Base-by-base conservation (phyloP, 2,113 vertebrate species). In the Aix galericulata region DNA sequence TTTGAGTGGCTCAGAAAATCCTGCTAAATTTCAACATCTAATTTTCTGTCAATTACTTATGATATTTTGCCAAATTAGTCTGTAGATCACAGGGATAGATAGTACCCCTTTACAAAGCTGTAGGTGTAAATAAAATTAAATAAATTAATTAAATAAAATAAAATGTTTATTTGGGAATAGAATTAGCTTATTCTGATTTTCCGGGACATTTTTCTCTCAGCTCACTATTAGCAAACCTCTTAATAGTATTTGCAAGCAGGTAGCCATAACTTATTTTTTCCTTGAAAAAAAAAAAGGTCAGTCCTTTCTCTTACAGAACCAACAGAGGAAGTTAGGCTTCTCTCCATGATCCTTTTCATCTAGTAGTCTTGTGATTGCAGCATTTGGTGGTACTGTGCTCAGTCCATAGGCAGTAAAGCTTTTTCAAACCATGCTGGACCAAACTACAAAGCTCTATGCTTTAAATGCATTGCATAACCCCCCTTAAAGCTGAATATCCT, bases 81-180 rank as follows among this genome's bases (percentile, higher is more conserved):
- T 18, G 27, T 16, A 31, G 6, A 3, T 13, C 23, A 48, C 16
- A 53, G 1, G 2, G 12, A 7, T 46, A 91, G 78, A 40, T 55
- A 22, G 34, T 53, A 79, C 10, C 12, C 8, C 5, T 56, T 84
- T 2, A 34, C 66, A 38, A 9, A 76, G 58, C 6, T 76, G 13
- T 72, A 60, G 58, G 6, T 10, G 58, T 22, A 53, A 52, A 52
- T 52, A 52, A 52, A 52, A 52, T 52, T 34, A 59, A 22, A 34
- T 10, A 59, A 59, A 21, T 17, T 13, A 59, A 59, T 17, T 20
- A 59, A 50, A 38, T 2, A 46, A n/a, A 27, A 73, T 50, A 23
- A 59, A 44, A 38, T 2, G 0, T 10, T 13, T 71, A 2, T 25
- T 44, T 46, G 12, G 2, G 10, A 53, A 78, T 27, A 0, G 0